Evolutionary conservation across 2,797 vertebrate species (phyloP).

Genomic region (Syndactyla subalaris): DNA sequence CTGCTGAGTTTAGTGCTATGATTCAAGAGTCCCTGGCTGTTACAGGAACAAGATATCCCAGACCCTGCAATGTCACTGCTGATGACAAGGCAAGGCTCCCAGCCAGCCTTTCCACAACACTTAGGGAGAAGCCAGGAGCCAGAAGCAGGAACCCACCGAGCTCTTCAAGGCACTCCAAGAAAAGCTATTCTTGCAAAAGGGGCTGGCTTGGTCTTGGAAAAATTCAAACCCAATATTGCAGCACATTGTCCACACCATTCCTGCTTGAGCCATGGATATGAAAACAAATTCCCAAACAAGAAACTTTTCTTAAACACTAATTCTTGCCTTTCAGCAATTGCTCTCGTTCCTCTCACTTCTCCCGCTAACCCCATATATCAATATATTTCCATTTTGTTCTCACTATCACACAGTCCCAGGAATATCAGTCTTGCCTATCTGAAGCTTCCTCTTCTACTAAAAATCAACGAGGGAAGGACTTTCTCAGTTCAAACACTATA

Average conservation of each 20-base stretch:
- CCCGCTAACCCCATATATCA: background rate
- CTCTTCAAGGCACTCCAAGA: background rate
- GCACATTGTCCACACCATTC: background rate
- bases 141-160: background rate
- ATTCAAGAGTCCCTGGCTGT: background rate
- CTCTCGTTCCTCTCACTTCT: background rate
- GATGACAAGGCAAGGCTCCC: background rate
- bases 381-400: background rate
- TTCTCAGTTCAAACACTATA: background rate
- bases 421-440: background rate
- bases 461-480: background rate
- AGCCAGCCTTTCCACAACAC: background rate
- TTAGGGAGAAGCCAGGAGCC: background rate
- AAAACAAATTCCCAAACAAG: background rate
- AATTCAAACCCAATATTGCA: background rate
- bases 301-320: background rate
- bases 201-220: background rate
- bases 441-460: background rate
- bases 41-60: background rate
- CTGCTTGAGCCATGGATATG: background rate
- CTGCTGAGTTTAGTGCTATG: background rate
- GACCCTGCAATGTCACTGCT: background rate
- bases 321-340: background rate
- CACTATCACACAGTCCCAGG: background rate
- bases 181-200: background rate